phyloP scores from a whole-genome alignment of 37 sponge, comb jelly and placozoan genomes.

The Mnemiopsis leidyi region DNA sequence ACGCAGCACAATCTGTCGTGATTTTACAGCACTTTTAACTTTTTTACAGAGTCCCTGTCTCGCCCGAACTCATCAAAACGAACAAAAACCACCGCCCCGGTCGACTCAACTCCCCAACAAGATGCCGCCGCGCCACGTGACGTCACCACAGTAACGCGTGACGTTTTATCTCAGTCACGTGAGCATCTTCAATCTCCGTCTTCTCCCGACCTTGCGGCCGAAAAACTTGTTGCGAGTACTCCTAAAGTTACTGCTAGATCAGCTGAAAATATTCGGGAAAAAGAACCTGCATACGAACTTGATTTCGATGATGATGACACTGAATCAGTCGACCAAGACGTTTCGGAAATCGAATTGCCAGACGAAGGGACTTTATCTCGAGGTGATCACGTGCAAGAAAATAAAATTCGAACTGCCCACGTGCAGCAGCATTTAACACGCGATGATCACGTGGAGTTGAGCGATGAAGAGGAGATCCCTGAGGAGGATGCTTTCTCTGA shows the following conservation, averaged over 20 bases:
- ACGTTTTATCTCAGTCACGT: not conserved
- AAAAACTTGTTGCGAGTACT: not conserved
- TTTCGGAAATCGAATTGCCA: not conserved
- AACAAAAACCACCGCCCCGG: not conserved
- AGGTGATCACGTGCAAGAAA: too few species aligned
- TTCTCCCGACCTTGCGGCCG: not conserved
- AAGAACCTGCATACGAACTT: not conserved
- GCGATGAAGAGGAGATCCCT: not conserved
- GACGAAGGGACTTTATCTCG: not conserved
- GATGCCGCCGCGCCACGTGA: not conserved
- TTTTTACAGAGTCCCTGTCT: conserved; percentile 18
- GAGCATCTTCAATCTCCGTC: not conserved
- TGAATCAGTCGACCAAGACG: not conserved
- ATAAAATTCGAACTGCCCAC: too few species aligned
- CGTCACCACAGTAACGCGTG: not conserved
- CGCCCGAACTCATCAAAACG: conserved; percentile 38
- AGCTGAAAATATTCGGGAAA: not conserved
- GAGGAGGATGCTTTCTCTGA: not conserved
- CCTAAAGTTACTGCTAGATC: not conserved
- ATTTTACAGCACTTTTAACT: not conserved
- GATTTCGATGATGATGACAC: conserved; percentile 12
- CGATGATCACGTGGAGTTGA: not conserved
- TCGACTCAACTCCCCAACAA: not conserved
- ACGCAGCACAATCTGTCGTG: not conserved
- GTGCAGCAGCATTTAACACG: not conserved